These are phyloP conservation scores for Yponomeuta sedellus DNA, from an alignment of 2,888 invertebrate genomes.

Conservation along the genomic window DNA sequence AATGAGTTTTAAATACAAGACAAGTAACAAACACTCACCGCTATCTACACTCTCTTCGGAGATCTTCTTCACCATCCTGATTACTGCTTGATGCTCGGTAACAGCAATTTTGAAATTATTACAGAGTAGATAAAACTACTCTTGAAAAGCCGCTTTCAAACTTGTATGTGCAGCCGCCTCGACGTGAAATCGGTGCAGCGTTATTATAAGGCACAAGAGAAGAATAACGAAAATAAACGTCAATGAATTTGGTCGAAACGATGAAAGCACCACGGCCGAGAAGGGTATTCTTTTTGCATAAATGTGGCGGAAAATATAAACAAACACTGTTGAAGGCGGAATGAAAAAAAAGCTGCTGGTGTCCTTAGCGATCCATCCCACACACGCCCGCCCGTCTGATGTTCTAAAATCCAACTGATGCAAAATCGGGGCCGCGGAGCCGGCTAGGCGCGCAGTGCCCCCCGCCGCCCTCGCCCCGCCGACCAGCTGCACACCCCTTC, in stretches of 20 bases:
- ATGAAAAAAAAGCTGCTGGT: slow-evolving; percentile 78
- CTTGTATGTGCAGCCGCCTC: slow-evolving; percentile 64
- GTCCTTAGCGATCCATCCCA: slow-evolving; percentile 73
- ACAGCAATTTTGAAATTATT: slow-evolving; percentile 57
- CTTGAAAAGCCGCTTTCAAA: slow-evolving; percentile 75
- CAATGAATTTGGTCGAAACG: slow-evolving; percentile 6
- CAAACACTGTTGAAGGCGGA: slow-evolving; percentile 75
- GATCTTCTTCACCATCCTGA: slow-evolving; percentile 75
- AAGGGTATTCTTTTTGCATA: slow-evolving; percentile 54
- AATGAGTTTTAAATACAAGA: slow-evolving; percentile 9
- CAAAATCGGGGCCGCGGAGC: slow-evolving; percentile 40
- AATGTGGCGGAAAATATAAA: slow-evolving; percentile 69
- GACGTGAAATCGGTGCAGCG: slow-evolving; percentile 72
- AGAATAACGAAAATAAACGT: slow-evolving; percentile 38
- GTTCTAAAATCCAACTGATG: slow-evolving; percentile 74
- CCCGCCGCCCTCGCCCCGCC: slow-evolving; percentile 28
- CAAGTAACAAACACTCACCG: slow-evolving; percentile 51
- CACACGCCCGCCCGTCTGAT: slow-evolving; percentile 75
- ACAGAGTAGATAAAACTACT: slow-evolving; percentile 67
- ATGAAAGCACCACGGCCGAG: slow-evolving; percentile 68
- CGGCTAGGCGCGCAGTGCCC: slow-evolving; percentile 28
- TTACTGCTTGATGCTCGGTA: slow-evolving; percentile 59
- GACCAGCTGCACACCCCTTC: slow-evolving; percentile 15
- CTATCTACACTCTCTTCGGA: slow-evolving; percentile 76
- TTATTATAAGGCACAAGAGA: slow-evolving; percentile 47